phyloP scores from a whole-genome alignment of 2,888 invertebrate species.

The Loripinus fragilis region DNA sequence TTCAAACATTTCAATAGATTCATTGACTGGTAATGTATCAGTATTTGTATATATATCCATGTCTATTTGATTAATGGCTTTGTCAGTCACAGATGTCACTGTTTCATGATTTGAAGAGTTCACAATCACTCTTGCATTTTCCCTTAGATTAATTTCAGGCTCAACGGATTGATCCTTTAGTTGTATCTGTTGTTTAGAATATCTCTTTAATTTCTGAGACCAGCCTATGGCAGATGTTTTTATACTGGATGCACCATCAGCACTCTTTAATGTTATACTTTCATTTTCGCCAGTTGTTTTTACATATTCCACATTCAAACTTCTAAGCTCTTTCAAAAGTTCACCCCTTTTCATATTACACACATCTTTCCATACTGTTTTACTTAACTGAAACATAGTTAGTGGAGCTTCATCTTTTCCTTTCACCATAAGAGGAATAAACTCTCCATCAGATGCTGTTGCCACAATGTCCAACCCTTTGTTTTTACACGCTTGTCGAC shows the following conservation, averaged over 20 bases:
- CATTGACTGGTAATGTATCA: too few species aligned
- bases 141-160: too few species aligned
- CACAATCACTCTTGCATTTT: too few species aligned
- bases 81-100: too few species aligned
- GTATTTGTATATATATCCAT: too few species aligned
- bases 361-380: slow-evolving; percentile 23
- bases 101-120: too few species aligned
- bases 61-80: too few species aligned
- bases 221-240: neutral
- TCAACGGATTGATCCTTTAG: too few species aligned
- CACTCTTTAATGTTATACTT: neutral
- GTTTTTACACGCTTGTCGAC: neutral
- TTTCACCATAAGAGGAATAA: slow-evolving; percentile 30
- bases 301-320: too few species aligned
- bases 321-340: too few species aligned
- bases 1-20: too few species aligned
- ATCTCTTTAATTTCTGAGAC: neutral
- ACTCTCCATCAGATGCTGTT: slow-evolving; percentile 43
- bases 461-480: slow-evolving; percentile 23
- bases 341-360: neutral
- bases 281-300: neutral
- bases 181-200: too few species aligned
- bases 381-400: slow-evolving; percentile 33
- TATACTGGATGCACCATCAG: neutral
- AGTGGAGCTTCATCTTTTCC: slow-evolving; percentile 15